These are phyloP conservation scores for Stenichneumon culpator DNA, from an alignment of 2,888 invertebrate species.

Conservation along the genomic window DNA sequence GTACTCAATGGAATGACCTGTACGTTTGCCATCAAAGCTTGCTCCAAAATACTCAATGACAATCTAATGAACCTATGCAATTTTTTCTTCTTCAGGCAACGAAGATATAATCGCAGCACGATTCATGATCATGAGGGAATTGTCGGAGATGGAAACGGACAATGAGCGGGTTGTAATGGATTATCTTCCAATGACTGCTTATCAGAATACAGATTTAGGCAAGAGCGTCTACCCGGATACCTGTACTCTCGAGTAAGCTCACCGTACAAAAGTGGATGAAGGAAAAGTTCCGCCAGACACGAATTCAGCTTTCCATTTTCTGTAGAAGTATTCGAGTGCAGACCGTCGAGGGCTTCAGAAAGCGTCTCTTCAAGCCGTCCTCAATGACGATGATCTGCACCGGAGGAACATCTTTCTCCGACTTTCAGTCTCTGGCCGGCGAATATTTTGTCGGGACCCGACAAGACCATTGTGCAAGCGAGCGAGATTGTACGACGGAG, in stretches of 20 bases:
- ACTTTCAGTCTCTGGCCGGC: slow-evolving; percentile 67
- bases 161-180: slow-evolving; percentile 84
- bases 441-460: slow-evolving; percentile 63
- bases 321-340: slow-evolving; percentile 70
- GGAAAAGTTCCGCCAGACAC: neutral
- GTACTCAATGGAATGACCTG: slow-evolving; percentile 73
- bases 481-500: slow-evolving; percentile 18
- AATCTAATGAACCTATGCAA: neutral
- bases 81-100: slow-evolving; percentile 69
- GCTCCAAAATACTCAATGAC: neutral
- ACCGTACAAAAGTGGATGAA: neutral
- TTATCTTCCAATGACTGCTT: slow-evolving; percentile 86
- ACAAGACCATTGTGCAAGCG: slow-evolving; percentile 23
- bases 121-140: slow-evolving; percentile 81
- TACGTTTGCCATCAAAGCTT: slow-evolving; percentile 60
- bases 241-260: slow-evolving; percentile 69
- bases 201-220: slow-evolving; percentile 85
- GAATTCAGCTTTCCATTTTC: neutral
- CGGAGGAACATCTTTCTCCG: slow-evolving; percentile 72
- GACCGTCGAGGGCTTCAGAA: slow-evolving; percentile 69
- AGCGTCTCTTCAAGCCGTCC: slow-evolving; percentile 71
- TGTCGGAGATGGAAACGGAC: slow-evolving; percentile 83
- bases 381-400: slow-evolving; percentile 74
- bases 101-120: slow-evolving; percentile 81
- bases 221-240: slow-evolving; percentile 80